A percentile compares a stretch with the other conserved stretches of the same genome.
phyloP scores from a whole-genome alignment of 2,113 vertebrate genomes.

The Callithrix jacchus region DNA sequence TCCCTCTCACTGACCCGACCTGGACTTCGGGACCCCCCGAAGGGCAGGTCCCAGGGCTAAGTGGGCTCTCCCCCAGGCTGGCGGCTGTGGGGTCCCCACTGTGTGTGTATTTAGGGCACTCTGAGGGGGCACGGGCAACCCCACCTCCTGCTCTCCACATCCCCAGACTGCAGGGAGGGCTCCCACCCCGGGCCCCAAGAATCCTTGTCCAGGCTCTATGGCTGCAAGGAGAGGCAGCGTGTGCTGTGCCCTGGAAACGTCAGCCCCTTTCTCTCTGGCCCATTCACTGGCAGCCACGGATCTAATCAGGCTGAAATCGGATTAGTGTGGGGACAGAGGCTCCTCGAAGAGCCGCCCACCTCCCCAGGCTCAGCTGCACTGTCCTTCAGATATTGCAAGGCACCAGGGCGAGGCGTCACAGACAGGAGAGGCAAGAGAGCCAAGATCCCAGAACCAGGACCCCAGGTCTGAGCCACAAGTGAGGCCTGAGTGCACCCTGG shows the following conservation, averaged over 20 bases:
- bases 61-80: not conserved
- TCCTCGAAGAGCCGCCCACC: not conserved
- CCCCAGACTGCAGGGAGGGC: not conserved
- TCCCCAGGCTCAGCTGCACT: not conserved
- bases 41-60: not conserved
- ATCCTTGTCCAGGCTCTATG: too few species aligned
- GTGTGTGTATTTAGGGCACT: not conserved
- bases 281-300: not conserved
- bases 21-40: fast-evolving
- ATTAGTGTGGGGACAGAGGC: not conserved
- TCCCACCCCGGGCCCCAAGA: not conserved
- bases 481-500: fast-evolving
- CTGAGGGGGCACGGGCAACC: fast-evolving
- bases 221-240: fast-evolving
- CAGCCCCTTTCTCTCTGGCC: not conserved
- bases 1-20: not conserved
- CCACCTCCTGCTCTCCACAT: not conserved
- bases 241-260: not conserved
- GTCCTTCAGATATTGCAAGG: not conserved
- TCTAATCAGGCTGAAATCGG: not conserved
- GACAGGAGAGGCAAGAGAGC: not conserved
- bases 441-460: not conserved
- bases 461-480: not conserved
- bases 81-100: not conserved
- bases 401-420: fast-evolving